These are phyloP conservation scores for Sussaba pulchella DNA, from an alignment of 2,888 invertebrate genomes.

Conservation along the genomic window DNA sequence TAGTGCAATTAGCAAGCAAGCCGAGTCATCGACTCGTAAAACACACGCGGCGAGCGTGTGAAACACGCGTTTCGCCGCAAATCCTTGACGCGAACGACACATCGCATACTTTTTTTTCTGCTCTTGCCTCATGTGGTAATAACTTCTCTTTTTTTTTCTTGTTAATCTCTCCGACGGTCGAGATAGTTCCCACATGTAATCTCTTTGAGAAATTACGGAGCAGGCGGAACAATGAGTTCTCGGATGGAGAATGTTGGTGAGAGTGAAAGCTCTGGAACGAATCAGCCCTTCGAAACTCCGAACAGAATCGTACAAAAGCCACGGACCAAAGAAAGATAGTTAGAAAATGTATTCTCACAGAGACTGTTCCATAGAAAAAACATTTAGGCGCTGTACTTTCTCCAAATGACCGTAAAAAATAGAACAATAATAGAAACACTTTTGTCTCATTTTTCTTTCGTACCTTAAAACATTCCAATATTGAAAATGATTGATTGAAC, in stretches of 20 bases:
- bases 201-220: slow-evolving; percentile 10
- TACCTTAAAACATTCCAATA: too few relatives aligned
- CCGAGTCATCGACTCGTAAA: slow-evolving; percentile 63
- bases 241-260: slow-evolving; percentile 12
- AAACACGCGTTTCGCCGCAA: slow-evolving; percentile 70
- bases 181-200: slow-evolving; percentile 34
- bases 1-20: slow-evolving; percentile 75
- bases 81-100: not conserved
- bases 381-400: too few relatives aligned
- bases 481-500: too few relatives aligned
- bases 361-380: not conserved
- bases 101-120: slow-evolving; percentile 8
- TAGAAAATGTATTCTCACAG: not conserved
- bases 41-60: slow-evolving; percentile 71
- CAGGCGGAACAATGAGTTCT: slow-evolving; percentile 19
- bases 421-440: too few relatives aligned
- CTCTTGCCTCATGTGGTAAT: slow-evolving; percentile 25
- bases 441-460: too few relatives aligned
- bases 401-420: too few relatives aligned
- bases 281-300: not conserved
- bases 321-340: not conserved
- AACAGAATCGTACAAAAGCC: not conserved
- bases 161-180: not conserved
- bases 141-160: slow-evolving; percentile 13
- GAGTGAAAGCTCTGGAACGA: not conserved